phyloP scores from a whole-genome alignment of 1,140 invertebrate species.

The Aphaenogaster floridana region DNA sequence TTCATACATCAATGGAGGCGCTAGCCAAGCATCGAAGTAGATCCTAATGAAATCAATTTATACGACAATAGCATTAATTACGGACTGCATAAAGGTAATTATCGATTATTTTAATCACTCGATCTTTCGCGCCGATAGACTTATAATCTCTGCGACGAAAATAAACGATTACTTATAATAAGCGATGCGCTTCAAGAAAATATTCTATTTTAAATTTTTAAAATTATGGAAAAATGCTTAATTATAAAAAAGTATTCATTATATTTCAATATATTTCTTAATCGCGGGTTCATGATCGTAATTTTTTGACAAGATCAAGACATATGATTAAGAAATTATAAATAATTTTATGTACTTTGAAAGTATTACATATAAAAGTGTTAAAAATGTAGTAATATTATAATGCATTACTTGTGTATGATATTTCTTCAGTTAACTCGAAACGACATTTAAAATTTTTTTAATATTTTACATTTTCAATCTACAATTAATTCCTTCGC shows the following conservation, averaged over 20 bases:
- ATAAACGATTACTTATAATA: constrained; percentile 14
- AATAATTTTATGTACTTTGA: background rate
- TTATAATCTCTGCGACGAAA: background rate
- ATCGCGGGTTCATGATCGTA: background rate
- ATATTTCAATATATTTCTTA: background rate
- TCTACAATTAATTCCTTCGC: constrained; percentile 15
- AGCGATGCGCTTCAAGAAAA: background rate
- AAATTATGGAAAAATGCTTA: background rate
- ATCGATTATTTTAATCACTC: constrained; percentile 59
- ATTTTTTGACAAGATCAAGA: background rate
- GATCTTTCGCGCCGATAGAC: constrained; percentile 23
- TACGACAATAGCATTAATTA: constrained; percentile 55
- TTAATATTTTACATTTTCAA: constrained; percentile 5
- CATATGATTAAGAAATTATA: background rate
- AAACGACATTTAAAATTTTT: background rate
- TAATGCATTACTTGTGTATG: background rate
- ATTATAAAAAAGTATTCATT: background rate
- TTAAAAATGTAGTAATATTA: background rate
- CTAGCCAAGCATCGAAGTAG: constrained; percentile 38
- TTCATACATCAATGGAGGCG: constrained; percentile 42
- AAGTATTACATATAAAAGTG: background rate
- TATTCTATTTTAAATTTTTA: constrained; percentile 8
- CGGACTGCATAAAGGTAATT: constrained; percentile 44
- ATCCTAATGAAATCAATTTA: constrained; percentile 55
- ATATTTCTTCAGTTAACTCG: background rate